These are phyloP conservation scores for Drosophila nigrodunni DNA, from an alignment of 1,140 invertebrate species.

Conservation along the genomic window DNA sequence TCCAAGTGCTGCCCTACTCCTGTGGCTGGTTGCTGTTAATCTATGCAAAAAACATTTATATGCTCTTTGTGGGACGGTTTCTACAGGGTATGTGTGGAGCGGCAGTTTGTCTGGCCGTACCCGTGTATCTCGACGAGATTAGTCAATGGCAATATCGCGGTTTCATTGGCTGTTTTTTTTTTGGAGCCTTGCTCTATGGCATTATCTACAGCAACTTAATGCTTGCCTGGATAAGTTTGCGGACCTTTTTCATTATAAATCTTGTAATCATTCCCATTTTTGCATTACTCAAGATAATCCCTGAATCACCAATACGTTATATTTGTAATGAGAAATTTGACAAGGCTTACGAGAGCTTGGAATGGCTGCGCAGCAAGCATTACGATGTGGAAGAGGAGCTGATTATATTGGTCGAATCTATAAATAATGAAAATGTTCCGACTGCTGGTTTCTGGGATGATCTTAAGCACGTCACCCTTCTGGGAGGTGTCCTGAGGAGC, in stretches of 20 bases:
- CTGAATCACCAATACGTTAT: constrained; percentile 87
- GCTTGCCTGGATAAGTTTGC: constrained; percentile 74
- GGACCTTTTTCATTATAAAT: constrained; percentile 86
- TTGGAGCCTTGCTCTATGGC: constrained; percentile 88
- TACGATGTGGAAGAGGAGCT: constrained; percentile 85
- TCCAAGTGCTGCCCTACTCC: constrained; percentile 87
- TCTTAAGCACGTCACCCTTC: not conserved
- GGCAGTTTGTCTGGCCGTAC: constrained; percentile 89
- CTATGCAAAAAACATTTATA: constrained; percentile 86
- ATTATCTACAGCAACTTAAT: constrained; percentile 87
- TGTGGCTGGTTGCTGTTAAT: constrained; percentile 88
- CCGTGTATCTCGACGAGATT: constrained; percentile 90
- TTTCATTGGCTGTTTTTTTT: constrained; percentile 88
- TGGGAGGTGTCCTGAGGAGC: not conserved
- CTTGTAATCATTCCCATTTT: constrained; percentile 86
- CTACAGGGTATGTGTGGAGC: constrained; percentile 88
- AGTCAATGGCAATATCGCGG: constrained; percentile 89
- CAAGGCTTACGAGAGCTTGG: constrained; percentile 87
- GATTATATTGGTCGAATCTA: not conserved
- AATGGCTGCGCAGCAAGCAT: constrained; percentile 88
- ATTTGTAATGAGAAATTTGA: constrained; percentile 85
- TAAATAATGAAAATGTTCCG: not conserved
- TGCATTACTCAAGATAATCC: constrained; percentile 87
- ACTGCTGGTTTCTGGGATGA: not conserved
- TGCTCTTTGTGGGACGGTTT: constrained; percentile 88